phyloP scores from a whole-genome alignment of 2,113 vertebrate species.

The Fulica atra region DNA sequence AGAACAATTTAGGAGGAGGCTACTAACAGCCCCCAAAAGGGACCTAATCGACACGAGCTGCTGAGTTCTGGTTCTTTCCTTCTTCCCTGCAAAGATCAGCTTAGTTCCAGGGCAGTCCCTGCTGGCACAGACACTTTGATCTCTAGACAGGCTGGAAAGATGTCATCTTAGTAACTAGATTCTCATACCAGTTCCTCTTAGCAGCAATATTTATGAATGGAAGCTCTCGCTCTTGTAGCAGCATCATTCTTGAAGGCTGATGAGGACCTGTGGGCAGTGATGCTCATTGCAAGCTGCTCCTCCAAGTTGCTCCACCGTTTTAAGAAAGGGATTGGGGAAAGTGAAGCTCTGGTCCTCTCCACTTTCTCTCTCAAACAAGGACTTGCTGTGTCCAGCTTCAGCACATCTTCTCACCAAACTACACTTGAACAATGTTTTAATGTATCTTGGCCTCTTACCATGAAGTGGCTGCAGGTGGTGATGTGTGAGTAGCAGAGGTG shows the following conservation, averaged over 20 bases:
- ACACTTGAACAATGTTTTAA: background rate
- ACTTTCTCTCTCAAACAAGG: background rate
- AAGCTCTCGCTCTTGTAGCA: background rate
- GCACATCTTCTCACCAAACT: background rate
- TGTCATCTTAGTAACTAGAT: background rate
- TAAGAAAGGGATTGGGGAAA: background rate
- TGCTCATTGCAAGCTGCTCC: background rate
- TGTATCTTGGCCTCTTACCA: background rate
- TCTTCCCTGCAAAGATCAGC: background rate
- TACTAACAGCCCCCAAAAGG: background rate
- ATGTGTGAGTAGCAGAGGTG: background rate
- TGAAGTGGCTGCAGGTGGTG: background rate
- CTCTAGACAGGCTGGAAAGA: background rate
- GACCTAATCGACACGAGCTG: background rate
- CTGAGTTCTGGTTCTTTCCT: background rate
- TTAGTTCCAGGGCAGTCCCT: background rate
- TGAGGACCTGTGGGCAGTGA: background rate
- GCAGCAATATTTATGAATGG: background rate
- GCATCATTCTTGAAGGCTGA: fast-evolving
- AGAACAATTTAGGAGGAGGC: background rate
- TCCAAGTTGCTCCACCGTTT: background rate
- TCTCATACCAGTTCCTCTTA: background rate
- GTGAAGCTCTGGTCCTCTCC: background rate
- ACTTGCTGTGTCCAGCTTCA: background rate
- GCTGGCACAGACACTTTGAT: fast-evolving